Conservation (phyloP, 2,797 vertebrate genomes). For the Denticeps clupeoides region DNA sequence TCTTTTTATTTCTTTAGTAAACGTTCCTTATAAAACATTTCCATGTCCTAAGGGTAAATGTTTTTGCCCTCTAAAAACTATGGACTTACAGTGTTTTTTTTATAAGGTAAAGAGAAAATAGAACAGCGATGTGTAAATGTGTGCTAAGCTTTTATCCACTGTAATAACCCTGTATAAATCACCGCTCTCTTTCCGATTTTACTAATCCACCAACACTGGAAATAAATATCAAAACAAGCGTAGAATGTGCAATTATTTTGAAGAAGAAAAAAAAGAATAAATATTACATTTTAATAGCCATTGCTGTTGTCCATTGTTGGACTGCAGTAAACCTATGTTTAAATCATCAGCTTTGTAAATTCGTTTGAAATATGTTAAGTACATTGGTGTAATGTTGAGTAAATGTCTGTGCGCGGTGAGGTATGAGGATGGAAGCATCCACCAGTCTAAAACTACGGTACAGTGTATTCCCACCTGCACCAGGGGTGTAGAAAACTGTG, state of each 20-base stretch:
- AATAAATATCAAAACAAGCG: slow-evolving; percentile 53
- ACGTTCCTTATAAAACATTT: slow-evolving; percentile 57
- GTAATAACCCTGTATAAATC: slow-evolving; percentile 57
- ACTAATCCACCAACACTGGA: slow-evolving; percentile 62
- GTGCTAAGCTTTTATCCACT: slow-evolving; percentile 62
- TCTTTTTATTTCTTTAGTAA: slow-evolving; percentile 43
- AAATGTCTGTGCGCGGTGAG: too few relatives aligned
- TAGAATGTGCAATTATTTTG: slow-evolving; percentile 55
- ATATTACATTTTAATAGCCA: slow-evolving; percentile 58
- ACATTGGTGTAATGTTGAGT: too few relatives aligned
- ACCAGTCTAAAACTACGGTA: too few relatives aligned
- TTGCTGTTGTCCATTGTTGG: slow-evolving; percentile 51
- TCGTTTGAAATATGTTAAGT: slow-evolving; percentile 51
- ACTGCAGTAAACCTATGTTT: slow-evolving; percentile 59
- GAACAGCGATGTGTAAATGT: slow-evolving; percentile 66
- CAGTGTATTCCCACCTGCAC: too few relatives aligned
- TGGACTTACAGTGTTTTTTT: slow-evolving; percentile 63
- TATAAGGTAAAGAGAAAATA: slow-evolving; percentile 45
- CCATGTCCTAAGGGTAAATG: slow-evolving; percentile 51
- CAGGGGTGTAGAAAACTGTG: too few relatives aligned
- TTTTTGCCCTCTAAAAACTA: slow-evolving; percentile 47
- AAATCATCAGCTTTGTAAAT: slow-evolving; percentile 49
- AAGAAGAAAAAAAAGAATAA: slow-evolving; percentile 51
- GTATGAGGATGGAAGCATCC: too few relatives aligned
- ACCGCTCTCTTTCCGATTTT: slow-evolving; percentile 44